A percentile compares a stretch with the other conserved stretches of the same genome.
phyloP scores from a whole-genome alignment of 2,113 vertebrate genomes.

The Pachypanchax playfairii region DNA sequence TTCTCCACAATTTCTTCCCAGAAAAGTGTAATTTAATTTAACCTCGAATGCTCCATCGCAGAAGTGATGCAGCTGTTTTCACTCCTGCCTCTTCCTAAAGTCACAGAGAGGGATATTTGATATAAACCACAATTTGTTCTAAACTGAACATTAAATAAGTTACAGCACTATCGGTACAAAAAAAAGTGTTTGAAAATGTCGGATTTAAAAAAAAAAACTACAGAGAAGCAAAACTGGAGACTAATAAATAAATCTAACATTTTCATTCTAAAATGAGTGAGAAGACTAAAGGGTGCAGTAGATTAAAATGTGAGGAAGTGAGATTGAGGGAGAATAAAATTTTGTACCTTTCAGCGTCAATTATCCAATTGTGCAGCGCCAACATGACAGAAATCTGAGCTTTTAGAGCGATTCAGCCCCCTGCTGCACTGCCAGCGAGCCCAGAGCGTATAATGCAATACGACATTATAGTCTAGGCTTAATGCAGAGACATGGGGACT shows the following conservation, averaged over 20 bases:
- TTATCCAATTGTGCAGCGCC: conserved; percentile 70
- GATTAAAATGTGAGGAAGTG: conserved; percentile 38
- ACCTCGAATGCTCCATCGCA: conserved; percentile 16
- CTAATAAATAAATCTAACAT: conserved; percentile 44
- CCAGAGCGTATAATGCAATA: conserved; percentile 74
- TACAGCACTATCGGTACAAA: neutral
- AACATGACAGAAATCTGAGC: conserved; percentile 78
- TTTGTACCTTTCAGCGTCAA: conserved; percentile 75
- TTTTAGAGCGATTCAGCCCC: conserved; percentile 71
- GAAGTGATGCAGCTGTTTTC: conserved; percentile 20
- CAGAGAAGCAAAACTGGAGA: conserved; percentile 9
- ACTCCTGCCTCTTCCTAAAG: conserved; percentile 13
- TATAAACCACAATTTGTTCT: conserved; percentile 36
- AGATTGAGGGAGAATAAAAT: conserved; percentile 57
- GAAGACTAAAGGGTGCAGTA: conserved; percentile 16
- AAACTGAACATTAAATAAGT: conserved; percentile 8
- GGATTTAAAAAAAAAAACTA: conserved; percentile 18
- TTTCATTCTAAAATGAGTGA: conserved; percentile 44
- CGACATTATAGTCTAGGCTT: conserved; percentile 72
- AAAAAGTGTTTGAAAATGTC: conserved; percentile 15
- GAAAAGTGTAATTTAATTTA: conserved; percentile 35
- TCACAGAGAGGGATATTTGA: conserved; percentile 28
- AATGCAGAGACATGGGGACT: conserved; percentile 74
- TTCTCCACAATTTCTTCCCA: conserved; percentile 22
- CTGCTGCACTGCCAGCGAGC: conserved; percentile 28